Conservation (phyloP, 2,113 vertebrate species). For the Macaca mulatta region DNA sequence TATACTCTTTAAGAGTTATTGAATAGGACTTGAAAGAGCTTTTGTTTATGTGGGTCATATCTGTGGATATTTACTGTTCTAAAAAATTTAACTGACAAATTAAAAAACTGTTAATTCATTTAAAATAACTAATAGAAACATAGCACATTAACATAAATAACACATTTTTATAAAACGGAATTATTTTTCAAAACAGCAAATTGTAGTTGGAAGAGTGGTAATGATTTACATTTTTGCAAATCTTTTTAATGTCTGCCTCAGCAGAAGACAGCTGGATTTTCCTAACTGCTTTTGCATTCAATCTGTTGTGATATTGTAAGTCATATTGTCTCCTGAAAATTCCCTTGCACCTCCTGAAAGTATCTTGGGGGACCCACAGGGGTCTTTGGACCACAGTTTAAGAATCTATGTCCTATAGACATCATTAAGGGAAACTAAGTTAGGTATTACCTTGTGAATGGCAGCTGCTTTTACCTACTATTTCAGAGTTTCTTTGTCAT, state of each 20-base stretch:
- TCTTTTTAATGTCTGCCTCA: neutral
- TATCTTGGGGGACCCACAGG: neutral
- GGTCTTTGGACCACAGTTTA: neutral
- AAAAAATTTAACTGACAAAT: neutral
- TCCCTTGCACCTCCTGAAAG: neutral
- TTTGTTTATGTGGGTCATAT: neutral
- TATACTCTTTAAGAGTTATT: neutral
- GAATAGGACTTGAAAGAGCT: neutral
- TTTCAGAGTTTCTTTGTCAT: neutral
- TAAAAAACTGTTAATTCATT: neutral
- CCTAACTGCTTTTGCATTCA: neutral
- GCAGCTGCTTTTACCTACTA: constrained; percentile 2
- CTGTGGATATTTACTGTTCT: neutral
- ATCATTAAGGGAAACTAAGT: neutral
- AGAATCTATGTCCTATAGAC: neutral
- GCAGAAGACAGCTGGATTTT: constrained; percentile 7
- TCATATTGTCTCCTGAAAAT: neutral
- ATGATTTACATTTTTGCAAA: neutral
- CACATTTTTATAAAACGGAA: neutral
- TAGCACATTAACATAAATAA: neutral
- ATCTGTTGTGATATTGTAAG: neutral
- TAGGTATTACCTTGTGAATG: neutral
- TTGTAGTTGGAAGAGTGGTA: neutral
- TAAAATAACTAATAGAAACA: neutral
- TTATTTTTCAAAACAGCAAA: neutral